Evolutionary conservation across 2,888 invertebrate species (phyloP).

Genomic region (Thecophora atra): DNA sequence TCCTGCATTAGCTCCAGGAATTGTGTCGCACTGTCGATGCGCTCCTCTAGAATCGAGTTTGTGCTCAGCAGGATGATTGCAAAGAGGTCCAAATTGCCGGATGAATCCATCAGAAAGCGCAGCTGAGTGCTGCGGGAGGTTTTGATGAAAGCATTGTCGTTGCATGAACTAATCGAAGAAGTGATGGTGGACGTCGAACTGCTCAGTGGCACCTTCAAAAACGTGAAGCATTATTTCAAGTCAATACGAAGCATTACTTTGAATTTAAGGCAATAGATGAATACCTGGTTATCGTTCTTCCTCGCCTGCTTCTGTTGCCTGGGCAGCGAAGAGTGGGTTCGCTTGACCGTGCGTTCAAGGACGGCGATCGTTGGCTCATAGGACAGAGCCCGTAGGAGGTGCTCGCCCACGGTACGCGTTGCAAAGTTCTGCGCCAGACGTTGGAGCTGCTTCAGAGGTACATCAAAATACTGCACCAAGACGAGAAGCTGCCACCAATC

Average conservation of each 20-base stretch:
- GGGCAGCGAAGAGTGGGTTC: constrained; percentile 45
- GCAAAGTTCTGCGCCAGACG: constrained; percentile 54
- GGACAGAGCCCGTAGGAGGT: constrained; percentile 58
- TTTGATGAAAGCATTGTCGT: constrained; percentile 48
- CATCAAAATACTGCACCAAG: constrained; percentile 75
- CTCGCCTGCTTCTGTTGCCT: constrained; percentile 42
- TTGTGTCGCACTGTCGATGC: constrained; percentile 45
- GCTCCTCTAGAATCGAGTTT: constrained; percentile 50
- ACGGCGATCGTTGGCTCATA: constrained; percentile 45
- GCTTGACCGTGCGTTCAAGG: constrained; percentile 42
- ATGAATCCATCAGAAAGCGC: constrained; percentile 48
- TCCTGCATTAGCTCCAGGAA: constrained; percentile 57
- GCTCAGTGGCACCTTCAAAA: constrained; percentile 45
- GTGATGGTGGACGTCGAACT: constrained; percentile 58
- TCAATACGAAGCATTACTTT: background rate
- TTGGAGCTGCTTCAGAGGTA: constrained; percentile 68
- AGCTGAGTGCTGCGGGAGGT: constrained; percentile 43
- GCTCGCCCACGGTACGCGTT: constrained; percentile 55
- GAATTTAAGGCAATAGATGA: background rate
- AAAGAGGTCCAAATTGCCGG: constrained; percentile 57
- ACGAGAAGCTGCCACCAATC: constrained; percentile 78
- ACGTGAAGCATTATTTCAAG: background rate
- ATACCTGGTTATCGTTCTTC: constrained; percentile 18
- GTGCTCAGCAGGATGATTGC: constrained; percentile 60
- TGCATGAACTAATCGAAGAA: constrained; percentile 59